Percentiles rank a stretch among this genome's conserved stretches.
These are phyloP conservation scores for Phacellophora camtschatica DNA, from an alignment of 30 jellyfish, hydroid and myxozoan genomes.

Conservation along the genomic window DNA sequence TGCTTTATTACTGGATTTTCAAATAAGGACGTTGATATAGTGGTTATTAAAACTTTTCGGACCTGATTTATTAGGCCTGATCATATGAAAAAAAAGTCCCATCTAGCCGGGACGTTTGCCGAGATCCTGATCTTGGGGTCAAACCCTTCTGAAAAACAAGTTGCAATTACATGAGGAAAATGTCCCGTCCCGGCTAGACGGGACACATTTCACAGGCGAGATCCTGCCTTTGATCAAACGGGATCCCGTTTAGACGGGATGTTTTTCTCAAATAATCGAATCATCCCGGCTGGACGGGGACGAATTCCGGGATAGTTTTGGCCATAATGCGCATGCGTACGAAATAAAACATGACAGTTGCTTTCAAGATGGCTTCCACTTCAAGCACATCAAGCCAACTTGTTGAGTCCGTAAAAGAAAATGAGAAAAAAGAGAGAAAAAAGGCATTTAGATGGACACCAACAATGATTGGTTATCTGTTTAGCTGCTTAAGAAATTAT, in stretches of 20 bases:
- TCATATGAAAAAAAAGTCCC: constrained; percentile 22
- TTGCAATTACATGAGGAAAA: constrained; percentile 27
- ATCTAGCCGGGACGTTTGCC: constrained; percentile 26
- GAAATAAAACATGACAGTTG: background rate
- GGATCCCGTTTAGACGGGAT: constrained; percentile 14
- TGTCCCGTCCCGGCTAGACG: constrained; percentile 43
- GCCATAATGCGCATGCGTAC: no score
- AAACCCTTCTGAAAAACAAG: constrained; percentile 12
- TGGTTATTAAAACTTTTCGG: no score
- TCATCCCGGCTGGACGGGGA: constrained; percentile 23
- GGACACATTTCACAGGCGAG: constrained; percentile 26
- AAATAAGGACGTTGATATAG: no score
- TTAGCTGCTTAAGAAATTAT: constrained; percentile 5
- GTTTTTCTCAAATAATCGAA: constrained; percentile 3
- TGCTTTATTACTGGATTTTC: no score
- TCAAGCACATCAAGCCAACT: background rate
- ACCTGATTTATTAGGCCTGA: no score
- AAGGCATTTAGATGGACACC: constrained; percentile 44
- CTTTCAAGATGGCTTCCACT: background rate
- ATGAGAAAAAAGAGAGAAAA: background rate
- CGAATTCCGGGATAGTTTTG: constrained; percentile 19
- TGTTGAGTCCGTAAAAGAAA: background rate
- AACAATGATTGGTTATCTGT: constrained; percentile 21
- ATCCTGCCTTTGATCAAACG: background rate
- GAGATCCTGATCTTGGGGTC: constrained; percentile 26